A percentile compares a stretch with the other conserved stretches of the same genome.
phyloP scores from a whole-genome alignment of 2,888 invertebrate genomes.

The Hymenopus coronatus region DNA sequence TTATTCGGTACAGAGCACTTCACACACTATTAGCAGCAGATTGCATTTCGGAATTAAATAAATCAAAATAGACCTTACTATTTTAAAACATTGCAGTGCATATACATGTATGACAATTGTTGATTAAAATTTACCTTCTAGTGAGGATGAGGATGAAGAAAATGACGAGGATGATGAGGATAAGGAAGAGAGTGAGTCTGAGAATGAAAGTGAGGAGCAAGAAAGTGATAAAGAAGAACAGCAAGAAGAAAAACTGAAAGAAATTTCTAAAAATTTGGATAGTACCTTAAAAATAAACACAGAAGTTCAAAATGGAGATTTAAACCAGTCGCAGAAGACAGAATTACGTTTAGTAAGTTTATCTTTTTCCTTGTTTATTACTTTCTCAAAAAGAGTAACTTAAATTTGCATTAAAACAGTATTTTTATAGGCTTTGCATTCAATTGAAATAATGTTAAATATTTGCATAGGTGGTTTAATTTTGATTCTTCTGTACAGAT shows the following conservation, averaged over 20 bases:
- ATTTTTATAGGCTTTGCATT: too few relatives aligned
- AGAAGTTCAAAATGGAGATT: background rate
- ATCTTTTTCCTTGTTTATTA: background rate
- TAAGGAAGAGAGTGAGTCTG: constrained; percentile 57
- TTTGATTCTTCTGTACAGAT: too few relatives aligned
- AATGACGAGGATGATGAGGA: constrained; percentile 48
- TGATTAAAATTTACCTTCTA: constrained; percentile 6
- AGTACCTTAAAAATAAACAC: background rate
- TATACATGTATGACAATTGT: too few relatives aligned
- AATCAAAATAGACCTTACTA: too few relatives aligned
- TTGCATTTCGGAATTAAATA: too few relatives aligned
- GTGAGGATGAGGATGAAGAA: constrained; percentile 10
- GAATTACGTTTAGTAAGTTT: background rate
- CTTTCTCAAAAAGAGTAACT: too few relatives aligned
- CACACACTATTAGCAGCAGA: too few relatives aligned
- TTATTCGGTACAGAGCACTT: too few relatives aligned
- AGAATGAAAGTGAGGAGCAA: constrained; percentile 52
- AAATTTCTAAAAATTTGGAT: constrained; percentile 34
- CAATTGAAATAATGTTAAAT: too few relatives aligned
- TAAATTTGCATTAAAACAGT: too few relatives aligned
- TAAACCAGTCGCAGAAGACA: constrained; percentile 34
- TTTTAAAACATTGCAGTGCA: too few relatives aligned
- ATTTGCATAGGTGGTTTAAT: too few relatives aligned
- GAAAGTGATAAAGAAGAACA: constrained; percentile 46
- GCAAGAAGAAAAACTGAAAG: constrained; percentile 35